These are phyloP conservation scores for Polietes domitor DNA, from an alignment of 2,888 invertebrate genomes.

Conservation along the genomic window DNA sequence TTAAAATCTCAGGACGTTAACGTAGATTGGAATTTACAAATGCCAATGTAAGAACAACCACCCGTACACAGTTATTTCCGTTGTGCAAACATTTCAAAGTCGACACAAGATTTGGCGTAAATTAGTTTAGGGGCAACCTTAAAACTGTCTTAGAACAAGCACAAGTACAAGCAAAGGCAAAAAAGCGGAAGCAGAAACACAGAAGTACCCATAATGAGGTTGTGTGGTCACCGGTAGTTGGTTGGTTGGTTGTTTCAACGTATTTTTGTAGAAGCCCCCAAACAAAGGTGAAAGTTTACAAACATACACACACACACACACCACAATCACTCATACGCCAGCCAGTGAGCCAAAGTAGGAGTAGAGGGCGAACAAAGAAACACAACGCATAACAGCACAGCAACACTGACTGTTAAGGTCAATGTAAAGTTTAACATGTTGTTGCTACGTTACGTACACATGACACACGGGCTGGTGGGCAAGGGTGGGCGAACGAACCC, in stretches of 20 bases:
- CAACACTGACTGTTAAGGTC: slow-evolving; percentile 59
- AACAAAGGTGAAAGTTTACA: slow-evolving; percentile 32
- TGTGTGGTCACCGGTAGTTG: slow-evolving; percentile 16
- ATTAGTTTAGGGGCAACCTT: slow-evolving; percentile 61
- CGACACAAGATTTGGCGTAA: slow-evolving; percentile 13
- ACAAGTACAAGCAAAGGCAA: neutral
- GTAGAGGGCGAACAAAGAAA: neutral
- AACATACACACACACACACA: neutral
- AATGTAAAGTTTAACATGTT: slow-evolving; percentile 53
- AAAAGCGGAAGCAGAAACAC: slow-evolving; percentile 31
- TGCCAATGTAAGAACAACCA: neutral
- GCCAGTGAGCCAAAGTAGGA: neutral
- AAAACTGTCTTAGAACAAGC: slow-evolving; percentile 44
- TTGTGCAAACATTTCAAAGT: neutral
- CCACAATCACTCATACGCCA: neutral
- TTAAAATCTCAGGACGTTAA: neutral
- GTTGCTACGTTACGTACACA: slow-evolving; percentile 32
- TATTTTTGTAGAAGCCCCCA: neutral
- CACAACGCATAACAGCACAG: slow-evolving; percentile 9
- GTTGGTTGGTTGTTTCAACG: slow-evolving; percentile 14
- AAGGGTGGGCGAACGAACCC: neutral
- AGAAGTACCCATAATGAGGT: slow-evolving; percentile 47
- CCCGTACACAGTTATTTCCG: neutral
- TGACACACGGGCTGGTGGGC: neutral
- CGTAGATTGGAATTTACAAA: neutral